Evolutionary conservation across 2,113 vertebrate genomes (phyloP).

Genomic region (Gadus chalcogrammus): DNA sequence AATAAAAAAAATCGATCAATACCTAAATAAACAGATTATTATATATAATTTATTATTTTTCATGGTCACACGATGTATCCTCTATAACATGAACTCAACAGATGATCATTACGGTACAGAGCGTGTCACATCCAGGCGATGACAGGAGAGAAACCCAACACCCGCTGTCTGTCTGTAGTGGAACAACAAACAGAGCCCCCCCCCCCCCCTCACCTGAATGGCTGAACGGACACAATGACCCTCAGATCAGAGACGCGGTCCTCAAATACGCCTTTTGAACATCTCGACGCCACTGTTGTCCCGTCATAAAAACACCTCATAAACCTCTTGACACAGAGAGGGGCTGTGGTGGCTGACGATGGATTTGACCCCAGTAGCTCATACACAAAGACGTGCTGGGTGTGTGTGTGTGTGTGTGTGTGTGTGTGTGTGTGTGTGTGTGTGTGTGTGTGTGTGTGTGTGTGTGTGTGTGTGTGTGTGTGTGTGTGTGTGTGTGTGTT

Average conservation of each 20-base stretch:
- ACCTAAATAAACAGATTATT: no score
- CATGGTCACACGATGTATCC: no score
- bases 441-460: no score
- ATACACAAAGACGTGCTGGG: slow-evolving; percentile 12
- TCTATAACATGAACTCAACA: background rate
- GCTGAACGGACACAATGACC: slow-evolving; percentile 40
- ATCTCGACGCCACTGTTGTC: slow-evolving; percentile 26
- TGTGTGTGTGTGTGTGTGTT: no score
- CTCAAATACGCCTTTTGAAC: slow-evolving; percentile 31
- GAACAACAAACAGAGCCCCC: slow-evolving; percentile 60
- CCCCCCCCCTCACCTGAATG: slow-evolving; percentile 26
- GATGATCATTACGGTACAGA: background rate
- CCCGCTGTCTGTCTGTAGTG: slow-evolving; percentile 36
- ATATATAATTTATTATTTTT: no score
- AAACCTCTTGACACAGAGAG: slow-evolving; percentile 48
- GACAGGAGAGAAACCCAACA: slow-evolving; percentile 14
- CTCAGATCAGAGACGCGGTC: slow-evolving; percentile 42
- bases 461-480: no score
- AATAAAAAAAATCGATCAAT: no score
- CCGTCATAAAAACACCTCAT: slow-evolving; percentile 44
- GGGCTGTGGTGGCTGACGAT: slow-evolving; percentile 13
- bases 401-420: slow-evolving; percentile 22
- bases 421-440: slow-evolving; percentile 27
- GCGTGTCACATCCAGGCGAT: slow-evolving; percentile 40
- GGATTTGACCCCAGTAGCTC: slow-evolving; percentile 7